Base-by-base conservation (phyloP, 2,113 vertebrate species). In the Istiophorus platypterus region DNA sequence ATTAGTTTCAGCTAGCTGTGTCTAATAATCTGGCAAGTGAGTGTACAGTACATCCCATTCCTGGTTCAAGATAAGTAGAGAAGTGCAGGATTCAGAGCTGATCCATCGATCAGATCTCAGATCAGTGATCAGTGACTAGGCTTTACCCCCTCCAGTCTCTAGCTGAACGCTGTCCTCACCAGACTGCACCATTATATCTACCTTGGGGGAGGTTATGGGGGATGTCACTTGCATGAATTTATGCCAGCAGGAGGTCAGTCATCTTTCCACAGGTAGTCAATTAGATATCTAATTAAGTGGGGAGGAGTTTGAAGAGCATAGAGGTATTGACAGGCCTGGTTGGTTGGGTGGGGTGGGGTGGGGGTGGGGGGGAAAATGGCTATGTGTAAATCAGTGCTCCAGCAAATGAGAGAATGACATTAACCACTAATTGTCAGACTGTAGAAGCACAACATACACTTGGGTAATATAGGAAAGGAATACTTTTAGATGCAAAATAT, bases 211-310 rank as follows among this genome's bases (percentile, higher is more conserved):
- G 84, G 82, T 83, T 82, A 87, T 82, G 78, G 61, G 24, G 62
- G 68, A 66, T 88, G 90, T 87, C 91, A 90, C 94, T 93, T 92
- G 88, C 94, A 94, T 94, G 88, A 92, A 94, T 94, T 93, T 92
- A 94, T 93, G 93, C 85, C 82, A 67, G 87, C 59, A 84, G 81
- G 85, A 15, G 81, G 88, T 88, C 85, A 86, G 84, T 91, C 92
- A 93, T 92, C 88, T 78, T 88, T 91, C 90, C 89, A 89, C 92
- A 93, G 90, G 89, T 94, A 93, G 91, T 95, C 93, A 94, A 94
- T 96, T 95, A 95, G 94, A 95, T 93, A 94, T 94, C 91, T 94
- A 95, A 95, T 95, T 93, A 94, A 95, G 91, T 93, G 87, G 89
- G 92, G 90, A 92, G 91, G 89, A 93, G 88, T 92, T 93, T 95